Evolutionary conservation across 2,888 invertebrate species (phyloP).

Genomic region (Caenorhabditis sp.): DNA sequence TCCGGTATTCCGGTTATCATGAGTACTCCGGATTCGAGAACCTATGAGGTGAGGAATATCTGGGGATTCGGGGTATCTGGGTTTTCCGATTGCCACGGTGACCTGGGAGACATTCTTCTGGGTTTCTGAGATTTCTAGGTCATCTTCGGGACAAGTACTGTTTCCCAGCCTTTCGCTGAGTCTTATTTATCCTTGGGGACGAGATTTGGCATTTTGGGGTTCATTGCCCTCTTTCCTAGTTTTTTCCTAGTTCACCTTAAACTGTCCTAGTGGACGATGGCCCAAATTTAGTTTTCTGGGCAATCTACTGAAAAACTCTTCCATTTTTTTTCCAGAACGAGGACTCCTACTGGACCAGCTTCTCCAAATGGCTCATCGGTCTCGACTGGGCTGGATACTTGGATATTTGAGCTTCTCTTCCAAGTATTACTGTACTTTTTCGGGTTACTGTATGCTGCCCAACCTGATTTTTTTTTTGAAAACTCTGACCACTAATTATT

Average conservation of each 20-base stretch:
- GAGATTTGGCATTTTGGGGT: too few species aligned
- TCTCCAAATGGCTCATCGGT: slow-evolving; percentile 73
- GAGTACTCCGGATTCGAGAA: slow-evolving; percentile 18
- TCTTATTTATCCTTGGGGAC: too few species aligned
- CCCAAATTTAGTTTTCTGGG: too few species aligned
- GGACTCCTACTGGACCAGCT: slow-evolving; percentile 37
- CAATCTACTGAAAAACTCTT: not conserved
- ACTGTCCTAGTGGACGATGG: too few species aligned
- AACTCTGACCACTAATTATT: not conserved
- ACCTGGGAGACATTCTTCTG: too few species aligned
- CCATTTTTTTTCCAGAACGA: slow-evolving; percentile 25
- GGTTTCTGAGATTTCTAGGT: not conserved
- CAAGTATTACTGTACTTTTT: too few species aligned
- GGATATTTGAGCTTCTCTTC: slow-evolving; percentile 51
- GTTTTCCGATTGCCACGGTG: too few species aligned
- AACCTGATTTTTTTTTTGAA: not conserved
- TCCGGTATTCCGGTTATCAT: slow-evolving; percentile 61
- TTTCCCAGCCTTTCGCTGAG: too few species aligned
- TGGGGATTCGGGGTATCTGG: too few species aligned
- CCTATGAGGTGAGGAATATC: slow-evolving; percentile 36
- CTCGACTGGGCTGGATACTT: slow-evolving; percentile 73
- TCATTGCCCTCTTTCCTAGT: too few species aligned
- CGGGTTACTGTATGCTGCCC: slow-evolving; percentile 6
- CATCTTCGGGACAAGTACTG: too few species aligned
- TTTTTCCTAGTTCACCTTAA: too few species aligned